Evolutionary conservation across 2,797 vertebrate genomes (phyloP), one percentile per base, ranked within the genome.

Genomic region (Sylvia borin): DNA sequence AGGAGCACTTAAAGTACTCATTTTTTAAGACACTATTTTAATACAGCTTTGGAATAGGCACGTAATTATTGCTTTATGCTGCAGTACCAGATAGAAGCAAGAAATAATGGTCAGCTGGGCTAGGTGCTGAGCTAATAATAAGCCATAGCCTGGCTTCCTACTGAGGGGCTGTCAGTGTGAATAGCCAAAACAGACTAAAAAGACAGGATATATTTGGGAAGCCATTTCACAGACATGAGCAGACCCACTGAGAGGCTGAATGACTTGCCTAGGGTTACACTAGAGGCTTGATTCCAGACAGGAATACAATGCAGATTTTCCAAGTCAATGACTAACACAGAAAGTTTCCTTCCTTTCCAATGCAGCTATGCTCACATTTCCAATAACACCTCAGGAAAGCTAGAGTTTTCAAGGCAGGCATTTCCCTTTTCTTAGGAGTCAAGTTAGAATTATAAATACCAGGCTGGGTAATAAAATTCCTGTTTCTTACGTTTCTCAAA

Each of bases 11-110:
- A n/a, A 84, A 82, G 29, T 58, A 62, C n/a, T 74, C 66, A 36
- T 74, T 68, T 95, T 96, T 94, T 72, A 93, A 90, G 72, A 48
- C 54, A 77, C 42, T 27, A 45, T 92, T 89, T 94, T 88, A 91
- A 89, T 91, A 70, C 11, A 74, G 57, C 31, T 92, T 92, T 80
- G 53, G 47, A 76, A 92, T 16, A 57, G 62, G 40, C 36, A 88
- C 32, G 34, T 78, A 87, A 70, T 82, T 42, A 54, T 74, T 73
- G 16, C 51, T 74, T 79, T 85, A 43, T n/a, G 50, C 36, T 71
- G 40, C 67, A 60, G 34, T 47, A 55, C n/a, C 11, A 29, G 19
- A 36, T 54, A 64, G 36, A 82, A 54, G 11, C 5, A 78, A 77
- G 72, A 77, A 94, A 79, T 14, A 45, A 47, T 51, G 38, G 18